Base-by-base conservation (phyloP, 2,888 invertebrate species). In the Nudaria mundana region DNA sequence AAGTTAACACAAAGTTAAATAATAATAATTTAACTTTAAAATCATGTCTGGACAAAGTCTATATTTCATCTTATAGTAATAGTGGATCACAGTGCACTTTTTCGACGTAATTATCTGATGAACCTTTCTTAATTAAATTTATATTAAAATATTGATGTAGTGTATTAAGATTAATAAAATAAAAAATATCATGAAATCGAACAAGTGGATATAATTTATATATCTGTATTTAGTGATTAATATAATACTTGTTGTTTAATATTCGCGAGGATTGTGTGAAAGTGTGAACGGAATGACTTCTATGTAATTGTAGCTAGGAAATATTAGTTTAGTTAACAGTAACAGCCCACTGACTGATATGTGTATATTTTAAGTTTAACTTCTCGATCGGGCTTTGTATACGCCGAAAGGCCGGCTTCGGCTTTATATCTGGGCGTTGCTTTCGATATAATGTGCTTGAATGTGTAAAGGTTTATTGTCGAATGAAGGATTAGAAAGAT, bases 131-230 rank as follows among this genome's bases (percentile, higher is more conserved):
- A 18, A 20, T 68, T 48, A 37, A 24, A 24, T 56, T 72, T 76
- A 70, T 72, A 71, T 67, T 63, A 53, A 64, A 63, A 55, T 50
- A 56, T 58, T 63, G 63, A 71, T 70, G 71, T 78, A 77, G 74
- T 82, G 81, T 77, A 77, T 71, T 79, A 76, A 59, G 65, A 63
- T 66, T 61, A 26, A 64, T 63, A n/a, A n/a, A n/a, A n/a, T n/a
- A n/a, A n/a, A n/a, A n/a, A n/a, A n/a, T 79, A 76, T 81, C 76
- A 81, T 82, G 76, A 80, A 82, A 78, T 84, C 80, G 81, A 84
- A 80, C 84, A 82, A 85, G 81, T 74, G 72, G 61, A 66, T 67
- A 67, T 71, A 74, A 64, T 63, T 56, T 56, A 56, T 59, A 58
- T 62, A 63, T 53, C 56, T 61, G 57, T 69, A 68, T 65, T 66